Percentiles rank a stretch among this genome's conserved stretches.
Evolutionary conservation across 2,888 invertebrate genomes (phyloP).

Genomic region (Acanthosepion esculentum): DNA sequence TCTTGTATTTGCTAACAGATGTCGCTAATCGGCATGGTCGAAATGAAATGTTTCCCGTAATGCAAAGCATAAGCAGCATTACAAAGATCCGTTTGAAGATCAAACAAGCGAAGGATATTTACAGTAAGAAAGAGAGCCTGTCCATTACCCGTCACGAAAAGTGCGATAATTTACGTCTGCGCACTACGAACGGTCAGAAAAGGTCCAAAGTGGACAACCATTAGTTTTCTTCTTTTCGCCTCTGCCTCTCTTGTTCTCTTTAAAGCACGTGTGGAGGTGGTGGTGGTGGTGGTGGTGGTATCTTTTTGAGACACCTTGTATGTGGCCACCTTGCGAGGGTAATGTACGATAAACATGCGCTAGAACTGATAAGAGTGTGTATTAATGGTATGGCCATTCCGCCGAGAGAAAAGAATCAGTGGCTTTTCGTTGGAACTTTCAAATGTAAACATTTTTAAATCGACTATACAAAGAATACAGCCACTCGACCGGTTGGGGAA

Average conservation of each 20-base stretch:
- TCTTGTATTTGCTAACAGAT: background rate
- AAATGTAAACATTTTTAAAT: background rate
- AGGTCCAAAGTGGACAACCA: background rate
- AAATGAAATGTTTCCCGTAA: conserved; percentile 3
- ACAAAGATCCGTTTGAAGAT: background rate
- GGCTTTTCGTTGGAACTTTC: background rate
- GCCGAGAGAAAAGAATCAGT: background rate
- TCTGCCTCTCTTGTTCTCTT: background rate
- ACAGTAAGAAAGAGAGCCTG: background rate
- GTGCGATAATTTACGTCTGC: background rate
- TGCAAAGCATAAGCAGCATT: background rate
- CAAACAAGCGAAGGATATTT: conserved; percentile 1
- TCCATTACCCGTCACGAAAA: background rate
- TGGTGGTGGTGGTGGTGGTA: background rate
- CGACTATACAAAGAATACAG: background rate
- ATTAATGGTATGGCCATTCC: background rate
- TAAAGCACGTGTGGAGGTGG: too few relatives aligned
- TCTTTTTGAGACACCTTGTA: conserved; percentile 18
- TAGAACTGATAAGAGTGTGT: background rate
- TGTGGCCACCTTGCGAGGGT: background rate
- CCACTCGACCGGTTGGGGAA: background rate
- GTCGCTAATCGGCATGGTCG: background rate
- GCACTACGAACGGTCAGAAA: background rate
- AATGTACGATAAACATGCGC: background rate
- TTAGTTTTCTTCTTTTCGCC: background rate